Conservation (phyloP, 2,113 vertebrate genomes). For the Sinocyclocheilus maitianheensis region DNA sequence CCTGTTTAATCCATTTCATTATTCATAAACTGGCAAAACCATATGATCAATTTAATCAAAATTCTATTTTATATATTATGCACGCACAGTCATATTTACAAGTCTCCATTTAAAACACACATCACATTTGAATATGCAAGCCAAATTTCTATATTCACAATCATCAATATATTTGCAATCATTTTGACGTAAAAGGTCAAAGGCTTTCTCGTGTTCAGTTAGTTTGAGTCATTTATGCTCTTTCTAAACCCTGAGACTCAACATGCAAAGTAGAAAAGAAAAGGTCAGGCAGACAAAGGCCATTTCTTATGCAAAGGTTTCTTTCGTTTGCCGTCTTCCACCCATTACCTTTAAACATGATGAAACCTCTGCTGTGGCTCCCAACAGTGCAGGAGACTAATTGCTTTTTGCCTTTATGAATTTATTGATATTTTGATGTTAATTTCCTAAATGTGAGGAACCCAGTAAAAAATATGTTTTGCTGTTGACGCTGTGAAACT, state of each 20-base stretch:
- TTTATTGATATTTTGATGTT: background rate
- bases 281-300: conserved; percentile 17
- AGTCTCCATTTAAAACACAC: background rate
- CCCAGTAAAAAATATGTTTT: no score
- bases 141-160: background rate
- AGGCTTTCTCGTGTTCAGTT: background rate
- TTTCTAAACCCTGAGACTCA: background rate
- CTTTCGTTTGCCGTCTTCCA: background rate
- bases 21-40: background rate
- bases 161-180: background rate
- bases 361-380: background rate
- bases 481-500: background rate
- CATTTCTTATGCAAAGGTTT: conserved; percentile 6
- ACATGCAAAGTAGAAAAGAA: conserved; percentile 14
- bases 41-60: background rate
- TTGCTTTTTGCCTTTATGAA: background rate
- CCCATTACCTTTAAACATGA: background rate
- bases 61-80: background rate
- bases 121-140: background rate
- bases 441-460: background rate
- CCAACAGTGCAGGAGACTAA: background rate
- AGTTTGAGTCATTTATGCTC: background rate
- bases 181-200: conserved; percentile 1
- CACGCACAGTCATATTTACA: background rate
- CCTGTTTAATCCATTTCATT: background rate